phyloP scores from a whole-genome alignment of 2,797 vertebrate species.

The Sparus aurata region DNA sequence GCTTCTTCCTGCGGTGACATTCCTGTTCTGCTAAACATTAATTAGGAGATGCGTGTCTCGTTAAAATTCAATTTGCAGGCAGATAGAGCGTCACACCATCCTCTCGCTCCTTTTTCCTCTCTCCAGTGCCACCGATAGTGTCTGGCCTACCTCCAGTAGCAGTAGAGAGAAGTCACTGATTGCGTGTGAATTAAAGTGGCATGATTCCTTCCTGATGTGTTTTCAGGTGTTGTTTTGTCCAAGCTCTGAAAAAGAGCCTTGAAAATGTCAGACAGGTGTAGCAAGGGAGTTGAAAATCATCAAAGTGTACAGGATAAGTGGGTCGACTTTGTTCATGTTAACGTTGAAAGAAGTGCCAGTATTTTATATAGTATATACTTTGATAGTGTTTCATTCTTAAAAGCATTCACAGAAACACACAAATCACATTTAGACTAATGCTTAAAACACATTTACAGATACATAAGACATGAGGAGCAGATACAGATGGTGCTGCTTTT shows the following conservation, averaged over 20 bases:
- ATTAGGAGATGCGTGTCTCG: constrained; percentile 86
- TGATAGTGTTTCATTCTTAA: constrained; percentile 11
- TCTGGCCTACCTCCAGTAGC: constrained; percentile 33
- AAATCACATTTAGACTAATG: constrained; percentile 22
- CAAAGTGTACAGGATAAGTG: background rate
- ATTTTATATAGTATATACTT: background rate
- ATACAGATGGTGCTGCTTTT: constrained; percentile 60
- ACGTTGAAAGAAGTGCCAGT: constrained; percentile 7
- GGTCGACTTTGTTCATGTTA: background rate
- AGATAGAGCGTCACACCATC: constrained; percentile 75
- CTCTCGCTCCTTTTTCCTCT: constrained; percentile 47
- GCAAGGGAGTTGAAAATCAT: background rate
- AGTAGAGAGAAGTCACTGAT: constrained; percentile 35
- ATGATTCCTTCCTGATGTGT: constrained; percentile 14
- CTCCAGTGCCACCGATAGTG: constrained; percentile 26
- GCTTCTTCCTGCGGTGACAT: constrained; percentile 71
- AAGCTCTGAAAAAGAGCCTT: constrained; percentile 7
- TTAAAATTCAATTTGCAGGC: constrained; percentile 89
- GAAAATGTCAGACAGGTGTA: constrained; percentile 6
- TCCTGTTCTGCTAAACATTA: constrained; percentile 80
- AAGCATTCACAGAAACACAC: constrained; percentile 31
- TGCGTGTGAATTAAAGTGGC: constrained; percentile 24
- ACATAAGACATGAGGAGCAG: constrained; percentile 26
- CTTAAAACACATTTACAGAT: constrained; percentile 26
- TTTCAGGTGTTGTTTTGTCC: constrained; percentile 40